A percentile compares a stretch with the other conserved stretches of the same genome.
Evolutionary conservation across 2,888 invertebrate genomes (phyloP).

Genomic region (Eucera pruinosa): DNA sequence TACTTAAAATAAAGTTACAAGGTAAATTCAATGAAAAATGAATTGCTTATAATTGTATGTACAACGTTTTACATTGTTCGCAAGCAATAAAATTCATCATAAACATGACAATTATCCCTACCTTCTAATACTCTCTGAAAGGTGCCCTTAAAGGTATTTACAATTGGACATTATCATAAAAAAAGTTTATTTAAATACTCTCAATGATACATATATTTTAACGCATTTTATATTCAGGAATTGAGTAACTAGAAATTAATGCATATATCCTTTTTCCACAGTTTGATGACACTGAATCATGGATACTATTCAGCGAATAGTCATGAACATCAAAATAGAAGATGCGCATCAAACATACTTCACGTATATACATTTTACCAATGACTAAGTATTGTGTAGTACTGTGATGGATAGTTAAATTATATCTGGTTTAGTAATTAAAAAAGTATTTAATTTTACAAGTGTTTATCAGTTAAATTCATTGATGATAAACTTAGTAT

Average conservation of each 20-base stretch:
- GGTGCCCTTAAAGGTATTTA: slow-evolving; percentile 6
- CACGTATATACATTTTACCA: no score
- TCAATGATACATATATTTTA: slow-evolving; percentile 14
- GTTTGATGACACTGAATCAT: slow-evolving; percentile 19
- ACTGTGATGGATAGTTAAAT: not conserved
- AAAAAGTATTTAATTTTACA: not conserved
- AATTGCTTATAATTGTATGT: not conserved
- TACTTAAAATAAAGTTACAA: not conserved
- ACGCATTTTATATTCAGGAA: slow-evolving; percentile 21
- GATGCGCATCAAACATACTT: not conserved
- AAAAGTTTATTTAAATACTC: slow-evolving; percentile 26
- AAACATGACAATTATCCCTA: slow-evolving; percentile 19
- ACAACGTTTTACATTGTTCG: slow-evolving; percentile 21
- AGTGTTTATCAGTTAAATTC: not conserved
- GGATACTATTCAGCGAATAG: no score
- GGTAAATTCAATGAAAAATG: not conserved
- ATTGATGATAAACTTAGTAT: not conserved
- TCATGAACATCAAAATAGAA: slow-evolving; percentile 9
- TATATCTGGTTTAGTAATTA: not conserved
- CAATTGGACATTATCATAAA: slow-evolving; percentile 31
- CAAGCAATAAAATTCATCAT: slow-evolving; percentile 27
- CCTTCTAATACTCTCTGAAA: slow-evolving; percentile 10
- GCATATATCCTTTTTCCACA: slow-evolving; percentile 18
- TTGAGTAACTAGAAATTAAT: slow-evolving; percentile 28
- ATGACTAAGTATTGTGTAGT: not conserved